These are phyloP conservation scores for Ictalurus punctatus DNA, from an alignment of 2,113 vertebrate genomes.

Conservation along the genomic window DNA sequence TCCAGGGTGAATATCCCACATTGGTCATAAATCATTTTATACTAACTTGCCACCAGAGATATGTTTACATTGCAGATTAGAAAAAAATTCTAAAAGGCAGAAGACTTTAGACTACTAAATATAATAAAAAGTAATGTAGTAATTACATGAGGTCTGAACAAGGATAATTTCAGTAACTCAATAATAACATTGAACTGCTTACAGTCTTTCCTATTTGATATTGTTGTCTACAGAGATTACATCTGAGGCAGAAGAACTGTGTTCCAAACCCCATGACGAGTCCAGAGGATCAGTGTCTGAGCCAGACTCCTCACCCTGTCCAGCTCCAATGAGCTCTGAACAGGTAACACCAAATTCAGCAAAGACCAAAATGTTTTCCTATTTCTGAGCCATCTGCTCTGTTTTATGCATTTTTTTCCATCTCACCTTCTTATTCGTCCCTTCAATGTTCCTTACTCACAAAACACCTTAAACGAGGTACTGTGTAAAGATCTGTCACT, in stretches of 20 bases:
- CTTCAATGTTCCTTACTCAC: neutral
- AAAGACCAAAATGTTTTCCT: neutral
- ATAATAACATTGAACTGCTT: neutral
- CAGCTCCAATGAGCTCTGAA: constrained; percentile 45
- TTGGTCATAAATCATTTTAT: neutral
- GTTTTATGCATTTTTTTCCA: neutral
- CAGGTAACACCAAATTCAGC: constrained; percentile 61
- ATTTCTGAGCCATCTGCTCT: neutral
- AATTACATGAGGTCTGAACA: neutral
- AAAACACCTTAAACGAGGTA: neutral
- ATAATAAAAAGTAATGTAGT: neutral
- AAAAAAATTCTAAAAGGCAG: neutral
- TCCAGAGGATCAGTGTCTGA: constrained; percentile 62
- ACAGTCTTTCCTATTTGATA: too few relatives aligned
- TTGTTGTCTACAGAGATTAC: constrained; percentile 82
- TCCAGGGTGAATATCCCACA: constrained; percentile 80
- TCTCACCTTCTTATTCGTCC: neutral
- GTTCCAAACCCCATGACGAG: constrained; percentile 88
- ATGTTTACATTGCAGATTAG: neutral
- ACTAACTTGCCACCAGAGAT: neutral
- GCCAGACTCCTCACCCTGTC: constrained; percentile 64
- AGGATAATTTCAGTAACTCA: neutral
- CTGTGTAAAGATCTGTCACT: neutral
- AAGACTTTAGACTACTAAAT: neutral
- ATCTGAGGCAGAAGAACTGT: constrained; percentile 90